A percentile compares a stretch with the other conserved stretches of the same genome.
phyloP scores from a whole-genome alignment of 2,113 vertebrate genomes.

The Clarias batrachus region DNA sequence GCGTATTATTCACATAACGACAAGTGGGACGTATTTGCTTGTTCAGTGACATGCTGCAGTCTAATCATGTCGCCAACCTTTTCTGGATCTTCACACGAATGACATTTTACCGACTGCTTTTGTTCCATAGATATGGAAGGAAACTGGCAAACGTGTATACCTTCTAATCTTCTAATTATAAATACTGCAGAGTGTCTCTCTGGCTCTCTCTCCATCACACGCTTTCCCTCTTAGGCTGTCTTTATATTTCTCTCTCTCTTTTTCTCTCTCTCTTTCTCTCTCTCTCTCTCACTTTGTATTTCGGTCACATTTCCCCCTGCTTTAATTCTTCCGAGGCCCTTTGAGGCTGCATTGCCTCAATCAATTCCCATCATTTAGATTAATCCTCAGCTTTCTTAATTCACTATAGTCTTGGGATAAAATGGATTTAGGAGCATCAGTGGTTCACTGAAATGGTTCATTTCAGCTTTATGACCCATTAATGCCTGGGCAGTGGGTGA shows the following conservation, averaged over 20 bases:
- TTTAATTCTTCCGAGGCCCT: conserved; percentile 62
- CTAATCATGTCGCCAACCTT: not conserved
- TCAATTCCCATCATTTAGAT: conserved; percentile 65
- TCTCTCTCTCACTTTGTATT: conserved; percentile 48
- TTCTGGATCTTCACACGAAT: not conserved
- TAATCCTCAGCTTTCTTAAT: conserved; percentile 59
- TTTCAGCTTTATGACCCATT: conserved; percentile 48
- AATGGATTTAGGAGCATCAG: conserved; percentile 46
- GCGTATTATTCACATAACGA: not conserved
- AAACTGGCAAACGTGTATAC: not conserved
- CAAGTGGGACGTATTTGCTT: not conserved
- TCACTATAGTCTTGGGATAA: conserved; percentile 46
- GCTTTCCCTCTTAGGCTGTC: not conserved
- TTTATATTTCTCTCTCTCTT: not conserved
- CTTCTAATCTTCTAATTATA: conserved; percentile 27
- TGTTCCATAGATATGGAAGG: conserved; percentile 1
- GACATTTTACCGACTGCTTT: conserved; percentile 13
- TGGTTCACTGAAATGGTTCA: conserved; percentile 40
- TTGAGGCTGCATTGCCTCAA: conserved; percentile 60
- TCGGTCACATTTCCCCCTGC: conserved; percentile 56
- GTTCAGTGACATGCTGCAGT: not conserved
- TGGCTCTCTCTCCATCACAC: not conserved
- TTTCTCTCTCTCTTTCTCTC: not conserved
- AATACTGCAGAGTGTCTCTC: conserved; percentile 23
- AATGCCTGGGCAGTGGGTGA: conserved; percentile 27